Percentiles rank a stretch among this genome's conserved stretches.
These are phyloP conservation scores for Cricetomys ansorgei DNA, from an alignment of 2,113 vertebrate species.

Conservation along the genomic window DNA sequence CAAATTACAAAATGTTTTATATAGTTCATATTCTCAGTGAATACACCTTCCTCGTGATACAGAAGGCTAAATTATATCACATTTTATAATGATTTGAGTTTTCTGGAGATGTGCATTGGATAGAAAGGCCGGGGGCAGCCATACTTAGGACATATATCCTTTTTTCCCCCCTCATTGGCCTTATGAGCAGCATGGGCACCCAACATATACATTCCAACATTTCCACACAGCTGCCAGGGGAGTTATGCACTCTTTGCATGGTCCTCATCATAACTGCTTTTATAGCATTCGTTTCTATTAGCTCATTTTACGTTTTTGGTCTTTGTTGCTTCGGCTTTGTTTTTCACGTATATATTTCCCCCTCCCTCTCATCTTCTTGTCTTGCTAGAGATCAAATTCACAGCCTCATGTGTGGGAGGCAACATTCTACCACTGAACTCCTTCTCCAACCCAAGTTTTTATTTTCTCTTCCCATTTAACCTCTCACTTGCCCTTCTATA, in stretches of 20 bases:
- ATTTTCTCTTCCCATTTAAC: background rate
- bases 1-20: background rate
- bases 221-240: background rate
- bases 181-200: background rate
- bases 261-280: background rate
- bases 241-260: rapidly evolving
- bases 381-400: background rate
- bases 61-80: background rate
- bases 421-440: background rate
- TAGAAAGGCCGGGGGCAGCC: background rate
- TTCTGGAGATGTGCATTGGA: background rate
- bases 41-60: background rate
- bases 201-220: background rate
- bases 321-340: background rate
- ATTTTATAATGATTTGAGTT: background rate
- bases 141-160: background rate
- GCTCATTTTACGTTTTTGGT: background rate
- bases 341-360: background rate
- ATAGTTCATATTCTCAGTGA: background rate
- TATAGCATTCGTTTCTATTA: background rate
- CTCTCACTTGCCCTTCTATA: background rate
- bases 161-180: background rate
- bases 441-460: background rate
- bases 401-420: background rate
- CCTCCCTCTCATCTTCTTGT: background rate